Evolutionary conservation across 2,888 invertebrate genomes (phyloP), one percentile per base, ranked within the genome.

Genomic region (Penaeus monodon): DNA sequence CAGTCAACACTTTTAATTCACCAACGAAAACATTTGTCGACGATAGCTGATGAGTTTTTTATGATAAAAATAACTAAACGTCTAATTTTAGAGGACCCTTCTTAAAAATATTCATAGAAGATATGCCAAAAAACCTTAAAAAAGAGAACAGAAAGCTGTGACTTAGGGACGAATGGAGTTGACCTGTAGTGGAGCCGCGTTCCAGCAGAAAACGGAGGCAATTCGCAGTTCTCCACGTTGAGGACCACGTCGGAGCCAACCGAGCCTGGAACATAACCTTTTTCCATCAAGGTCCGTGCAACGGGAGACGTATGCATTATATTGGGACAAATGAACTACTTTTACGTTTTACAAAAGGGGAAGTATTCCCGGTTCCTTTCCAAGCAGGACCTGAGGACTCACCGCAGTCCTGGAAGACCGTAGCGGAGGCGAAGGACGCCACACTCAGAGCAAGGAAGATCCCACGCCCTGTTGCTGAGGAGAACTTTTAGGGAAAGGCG

Each of bases 371-470:
- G 64, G 64, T 64, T 64, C 63, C 22, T 57, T 64, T 29, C 27
- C 79, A 79, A 29, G 38, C 29, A 63, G 64, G 38, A 24, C 63
- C 79, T 29, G 33, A 79, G 64, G 24, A 38, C 86, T 79, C 38
- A 86, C 86, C 86, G 63, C 86, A 82, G 70, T 86, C 86, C 77
- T 77, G 81, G 77, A 77, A 86, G n/a, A 77, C 57, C 20, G 86
- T 86, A 24, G 81, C 86, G 65, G 66, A 66, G 38, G 38, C 63
- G 7, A 44, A 24, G 17, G 27, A 66, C 66, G 38, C 33, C 65
- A 66, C 12, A 33, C 66, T 66, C 80, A 57, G 57, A 76, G 76
- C 38, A 44, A 76, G 38, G 29, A 76, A 49, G 24, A 76, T 17
- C 44, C 73, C 44, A 49, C 76, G 76, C n/a, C 82, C 74, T 82